Conservation (phyloP, 64 coral and sea anemone genomes). For the Cladopsammia gracilis region DNA sequence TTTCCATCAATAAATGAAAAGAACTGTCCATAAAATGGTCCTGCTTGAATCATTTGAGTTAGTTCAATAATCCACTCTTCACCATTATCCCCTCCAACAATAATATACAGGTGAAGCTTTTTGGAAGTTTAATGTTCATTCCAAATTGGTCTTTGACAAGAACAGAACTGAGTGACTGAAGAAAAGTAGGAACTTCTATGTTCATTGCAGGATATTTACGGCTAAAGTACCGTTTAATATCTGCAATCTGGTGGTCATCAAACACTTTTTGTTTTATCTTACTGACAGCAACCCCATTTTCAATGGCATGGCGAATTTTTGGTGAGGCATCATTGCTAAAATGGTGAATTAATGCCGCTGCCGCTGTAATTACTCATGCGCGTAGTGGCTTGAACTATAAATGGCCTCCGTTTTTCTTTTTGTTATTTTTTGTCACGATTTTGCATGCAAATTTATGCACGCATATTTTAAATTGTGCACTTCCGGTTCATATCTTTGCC, state of each 20-base stretch:
- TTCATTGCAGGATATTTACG: slow-evolving; percentile 1
- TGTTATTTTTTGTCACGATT: no score
- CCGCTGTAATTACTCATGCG: slow-evolving; percentile 6
- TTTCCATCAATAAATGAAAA: slow-evolving; percentile 62
- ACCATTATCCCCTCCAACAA: slow-evolving; percentile 9
- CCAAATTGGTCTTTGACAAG: slow-evolving; percentile 63
- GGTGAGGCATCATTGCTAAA: neutral
- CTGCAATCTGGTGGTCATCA: neutral
- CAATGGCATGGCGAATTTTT: slow-evolving; percentile 6
- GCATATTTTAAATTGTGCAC: no score
- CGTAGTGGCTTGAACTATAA: no score
- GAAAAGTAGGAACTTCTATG: slow-evolving; percentile 51
- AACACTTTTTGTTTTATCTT: neutral
- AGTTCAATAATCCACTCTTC: slow-evolving; percentile 69
- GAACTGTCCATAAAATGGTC: slow-evolving; percentile 41
- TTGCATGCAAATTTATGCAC: neutral
- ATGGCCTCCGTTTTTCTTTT: no score
- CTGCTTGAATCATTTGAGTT: slow-evolving; percentile 36
- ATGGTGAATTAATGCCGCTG: neutral
- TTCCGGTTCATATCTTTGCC: no score
- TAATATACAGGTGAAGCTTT: slow-evolving; percentile 56
- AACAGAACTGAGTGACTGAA: slow-evolving; percentile 39
- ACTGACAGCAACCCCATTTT: slow-evolving; percentile 32
- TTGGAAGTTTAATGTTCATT: slow-evolving; percentile 11
- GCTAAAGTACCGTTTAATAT: slow-evolving; percentile 35